phyloP scores from a whole-genome alignment of 2,113 vertebrate genomes.

The Phaethon lepturus region DNA sequence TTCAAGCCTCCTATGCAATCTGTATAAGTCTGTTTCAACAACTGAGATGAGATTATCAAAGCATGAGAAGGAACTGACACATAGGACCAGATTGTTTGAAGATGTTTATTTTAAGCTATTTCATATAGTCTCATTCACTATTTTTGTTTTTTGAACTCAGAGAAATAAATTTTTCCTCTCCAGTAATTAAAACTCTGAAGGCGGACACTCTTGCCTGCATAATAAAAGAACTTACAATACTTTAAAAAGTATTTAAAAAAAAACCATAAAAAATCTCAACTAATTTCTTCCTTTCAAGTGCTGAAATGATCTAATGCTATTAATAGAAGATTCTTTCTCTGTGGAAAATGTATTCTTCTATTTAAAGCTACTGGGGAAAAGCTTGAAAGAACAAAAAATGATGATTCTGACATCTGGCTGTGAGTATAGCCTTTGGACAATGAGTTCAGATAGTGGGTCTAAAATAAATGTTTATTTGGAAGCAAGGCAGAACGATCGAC shows the following conservation, averaged over 20 bases:
- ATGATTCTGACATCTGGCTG: conserved; percentile 17
- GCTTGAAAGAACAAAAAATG: conserved; percentile 26
- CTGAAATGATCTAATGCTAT: conserved; percentile 59
- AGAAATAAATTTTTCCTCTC: neutral
- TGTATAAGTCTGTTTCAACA: conserved; percentile 24
- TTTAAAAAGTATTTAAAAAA: neutral
- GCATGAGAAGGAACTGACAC: conserved; percentile 38
- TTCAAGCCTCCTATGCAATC: conserved; percentile 26
- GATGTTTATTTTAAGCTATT: conserved; percentile 60
- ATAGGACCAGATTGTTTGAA: conserved; percentile 52
- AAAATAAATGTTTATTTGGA: conserved; percentile 39
- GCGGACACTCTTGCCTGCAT: neutral
- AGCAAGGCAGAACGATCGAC: neutral
- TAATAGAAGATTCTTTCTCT: conserved; percentile 44
- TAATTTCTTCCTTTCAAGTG: conserved; percentile 63
- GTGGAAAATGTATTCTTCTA: conserved; percentile 56
- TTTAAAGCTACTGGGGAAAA: conserved; percentile 39
- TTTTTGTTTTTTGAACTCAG: neutral
- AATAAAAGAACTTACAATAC: neutral
- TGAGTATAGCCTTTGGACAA: conserved; percentile 23
- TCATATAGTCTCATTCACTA: conserved; percentile 34
- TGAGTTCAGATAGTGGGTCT: neutral
- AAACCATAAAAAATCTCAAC: neutral
- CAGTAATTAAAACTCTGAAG: conserved; percentile 44
- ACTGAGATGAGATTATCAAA: conserved; percentile 51